These are phyloP conservation scores for Gopherus flavomarginatus DNA, from an alignment of 2,113 vertebrate genomes.

Conservation along the genomic window DNA sequence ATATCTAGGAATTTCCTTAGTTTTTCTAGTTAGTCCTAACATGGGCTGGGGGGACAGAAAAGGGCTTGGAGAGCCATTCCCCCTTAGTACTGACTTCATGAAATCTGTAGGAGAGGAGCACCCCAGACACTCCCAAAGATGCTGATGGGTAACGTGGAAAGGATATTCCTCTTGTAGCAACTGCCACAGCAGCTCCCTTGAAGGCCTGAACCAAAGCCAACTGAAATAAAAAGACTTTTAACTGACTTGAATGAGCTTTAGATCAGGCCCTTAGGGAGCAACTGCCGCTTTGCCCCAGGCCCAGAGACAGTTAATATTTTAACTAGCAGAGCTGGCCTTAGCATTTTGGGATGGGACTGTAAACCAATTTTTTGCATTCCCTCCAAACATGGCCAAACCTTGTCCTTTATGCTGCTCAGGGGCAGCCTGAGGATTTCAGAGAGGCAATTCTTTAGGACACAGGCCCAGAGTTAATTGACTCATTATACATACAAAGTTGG, in stretches of 20 bases:
- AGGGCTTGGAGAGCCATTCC: not conserved
- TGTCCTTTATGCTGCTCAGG: not conserved
- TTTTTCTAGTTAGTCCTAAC: not conserved
- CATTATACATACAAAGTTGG: not conserved
- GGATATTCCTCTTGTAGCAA: not conserved
- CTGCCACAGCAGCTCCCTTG: not conserved
- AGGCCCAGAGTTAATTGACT: not conserved
- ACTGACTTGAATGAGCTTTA: not conserved
- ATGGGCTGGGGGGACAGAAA: not conserved
- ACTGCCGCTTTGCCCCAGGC: not conserved
- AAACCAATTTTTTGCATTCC: not conserved
- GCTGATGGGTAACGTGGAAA: not conserved
- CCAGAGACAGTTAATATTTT: not conserved
- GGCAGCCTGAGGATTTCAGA: not conserved
- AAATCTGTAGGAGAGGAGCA: not conserved
- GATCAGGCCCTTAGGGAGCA: not conserved
- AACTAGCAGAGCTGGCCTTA: not conserved
- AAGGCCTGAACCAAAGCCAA: not conserved
- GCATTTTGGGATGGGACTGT: not conserved
- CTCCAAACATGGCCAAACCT: not conserved
- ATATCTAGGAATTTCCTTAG: not conserved
- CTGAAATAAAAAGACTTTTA: not conserved
- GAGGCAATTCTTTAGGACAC: not conserved
- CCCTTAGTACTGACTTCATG: not conserved
- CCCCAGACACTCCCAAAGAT: not conserved